Evolutionary conservation across 2,113 vertebrate species (phyloP).

Genomic region (Hippocampus abdominalis): DNA sequence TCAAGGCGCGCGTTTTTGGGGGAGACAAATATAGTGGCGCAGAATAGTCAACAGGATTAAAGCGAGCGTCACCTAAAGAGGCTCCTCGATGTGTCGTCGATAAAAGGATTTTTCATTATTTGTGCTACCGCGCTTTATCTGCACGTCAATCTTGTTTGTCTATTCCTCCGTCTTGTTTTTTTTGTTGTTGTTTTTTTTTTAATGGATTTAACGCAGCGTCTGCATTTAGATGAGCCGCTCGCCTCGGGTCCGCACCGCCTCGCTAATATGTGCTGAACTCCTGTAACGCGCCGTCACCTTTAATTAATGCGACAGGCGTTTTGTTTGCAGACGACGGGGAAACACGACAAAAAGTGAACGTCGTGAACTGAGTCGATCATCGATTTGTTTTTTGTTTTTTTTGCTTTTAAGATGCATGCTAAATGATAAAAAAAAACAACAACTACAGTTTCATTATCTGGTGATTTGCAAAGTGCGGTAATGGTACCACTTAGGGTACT

Average conservation of each 20-base stretch:
- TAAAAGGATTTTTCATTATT: slow-evolving; percentile 78
- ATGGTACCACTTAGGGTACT: background rate
- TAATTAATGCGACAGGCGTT: slow-evolving; percentile 54
- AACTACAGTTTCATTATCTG: slow-evolving; percentile 6
- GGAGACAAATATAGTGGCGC: slow-evolving; percentile 70
- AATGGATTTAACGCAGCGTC: slow-evolving; percentile 66
- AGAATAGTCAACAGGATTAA: slow-evolving; percentile 76
- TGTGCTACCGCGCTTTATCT: slow-evolving; percentile 67
- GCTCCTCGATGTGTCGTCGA: slow-evolving; percentile 73
- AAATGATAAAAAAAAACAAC: background rate
- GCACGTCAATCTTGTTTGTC: slow-evolving; percentile 66
- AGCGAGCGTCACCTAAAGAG: slow-evolving; percentile 65
- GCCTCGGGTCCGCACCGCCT: slow-evolving; percentile 54
- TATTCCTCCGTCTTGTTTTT: slow-evolving; percentile 41
- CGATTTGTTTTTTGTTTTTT: background rate
- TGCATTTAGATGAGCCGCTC: slow-evolving; percentile 64
- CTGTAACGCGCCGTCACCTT: slow-evolving; percentile 52
- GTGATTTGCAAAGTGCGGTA: background rate
- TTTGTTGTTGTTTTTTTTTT: background rate
- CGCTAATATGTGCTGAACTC: slow-evolving; percentile 2
- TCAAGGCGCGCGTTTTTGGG: slow-evolving; percentile 64
- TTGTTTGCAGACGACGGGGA: slow-evolving; percentile 22
- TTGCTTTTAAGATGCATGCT: background rate
- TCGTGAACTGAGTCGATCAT: too few relatives aligned
- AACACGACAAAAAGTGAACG: slow-evolving; percentile 8